Evolutionary conservation across 2,797 vertebrate species (phyloP).

Genomic region (Gallinago stenura): DNA sequence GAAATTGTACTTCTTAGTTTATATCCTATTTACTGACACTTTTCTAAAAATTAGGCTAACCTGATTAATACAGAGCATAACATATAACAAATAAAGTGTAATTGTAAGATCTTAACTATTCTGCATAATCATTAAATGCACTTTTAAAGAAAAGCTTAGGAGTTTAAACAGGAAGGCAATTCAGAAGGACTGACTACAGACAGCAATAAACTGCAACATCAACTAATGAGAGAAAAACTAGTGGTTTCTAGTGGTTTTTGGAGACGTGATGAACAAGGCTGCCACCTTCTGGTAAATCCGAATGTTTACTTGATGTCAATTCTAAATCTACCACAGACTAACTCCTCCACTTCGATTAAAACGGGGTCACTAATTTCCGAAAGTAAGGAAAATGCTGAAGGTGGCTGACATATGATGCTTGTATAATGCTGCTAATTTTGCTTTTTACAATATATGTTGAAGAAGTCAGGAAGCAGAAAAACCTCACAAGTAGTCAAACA

Average conservation of each 20-base stretch:
- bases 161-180: not conserved
- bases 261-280: constrained; percentile 31
- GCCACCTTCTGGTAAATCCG: constrained; percentile 62
- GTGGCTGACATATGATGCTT: not conserved
- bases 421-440: not conserved
- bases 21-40: not conserved
- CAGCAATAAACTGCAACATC: not conserved
- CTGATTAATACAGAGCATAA: not conserved
- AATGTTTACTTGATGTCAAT: not conserved
- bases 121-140: not conserved
- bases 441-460: not conserved
- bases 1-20: not conserved
- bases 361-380: not conserved
- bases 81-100: not conserved
- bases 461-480: not conserved
- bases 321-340: not conserved
- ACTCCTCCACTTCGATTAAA: not conserved
- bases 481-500: not conserved
- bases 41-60: not conserved
- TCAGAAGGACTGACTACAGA: not conserved
- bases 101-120: not conserved
- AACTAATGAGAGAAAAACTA: not conserved
- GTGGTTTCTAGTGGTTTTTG: not conserved
- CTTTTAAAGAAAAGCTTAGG: not conserved
- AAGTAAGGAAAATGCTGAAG: not conserved